Conservation (phyloP, 2,888 invertebrate genomes). For the Gryllus longicercus region DNA sequence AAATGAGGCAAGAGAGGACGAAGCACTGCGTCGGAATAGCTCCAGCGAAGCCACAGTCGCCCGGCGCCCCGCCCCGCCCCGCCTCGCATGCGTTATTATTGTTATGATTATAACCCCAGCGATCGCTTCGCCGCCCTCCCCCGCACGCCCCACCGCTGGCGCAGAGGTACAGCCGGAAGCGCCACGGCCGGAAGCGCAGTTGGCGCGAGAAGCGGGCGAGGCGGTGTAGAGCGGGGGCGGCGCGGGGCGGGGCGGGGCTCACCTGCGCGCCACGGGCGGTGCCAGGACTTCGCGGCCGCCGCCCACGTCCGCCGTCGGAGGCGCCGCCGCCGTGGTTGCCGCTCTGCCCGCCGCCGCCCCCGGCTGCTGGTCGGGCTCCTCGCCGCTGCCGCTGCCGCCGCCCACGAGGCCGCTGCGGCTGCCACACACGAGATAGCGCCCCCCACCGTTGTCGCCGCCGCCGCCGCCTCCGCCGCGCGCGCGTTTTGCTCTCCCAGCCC, state of each 20-base stretch:
- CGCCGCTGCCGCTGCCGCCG: neutral
- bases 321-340: neutral
- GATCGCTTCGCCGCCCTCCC: neutral
- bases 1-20: neutral
- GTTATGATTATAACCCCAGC: neutral
- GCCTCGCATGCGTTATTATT: neutral
- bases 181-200: no score
- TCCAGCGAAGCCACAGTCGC: neutral
- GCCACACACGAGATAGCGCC: neutral
- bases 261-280: neutral
- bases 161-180: neutral
- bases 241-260: neutral
- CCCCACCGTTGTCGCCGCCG: no score
- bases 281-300: neutral
- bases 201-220: no score
- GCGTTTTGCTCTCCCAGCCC: no score
- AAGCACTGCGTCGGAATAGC: neutral
- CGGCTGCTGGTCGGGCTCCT: neutral
- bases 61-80: neutral
- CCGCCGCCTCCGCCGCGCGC: no score
- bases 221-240: neutral
- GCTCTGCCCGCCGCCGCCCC: neutral
- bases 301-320: neutral
- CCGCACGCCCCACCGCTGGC: neutral
- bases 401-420: neutral